Evolutionary conservation across 2,797 vertebrate genomes (phyloP), one percentile per base, ranked within the genome.

Genomic region (Rhinoraja longicauda): DNA sequence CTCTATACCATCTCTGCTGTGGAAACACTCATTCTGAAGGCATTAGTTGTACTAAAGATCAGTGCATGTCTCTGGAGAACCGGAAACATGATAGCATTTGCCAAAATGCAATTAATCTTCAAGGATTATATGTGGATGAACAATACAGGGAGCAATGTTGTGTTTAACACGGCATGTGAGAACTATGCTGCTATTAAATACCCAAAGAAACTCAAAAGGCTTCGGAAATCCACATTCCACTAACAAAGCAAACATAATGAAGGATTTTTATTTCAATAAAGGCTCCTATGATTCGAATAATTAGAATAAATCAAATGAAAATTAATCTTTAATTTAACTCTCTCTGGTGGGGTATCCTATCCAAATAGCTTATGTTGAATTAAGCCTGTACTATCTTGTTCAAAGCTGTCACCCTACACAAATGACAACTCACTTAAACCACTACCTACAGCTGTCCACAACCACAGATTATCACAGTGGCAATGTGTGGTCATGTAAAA

Each of bases 91-190:
- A 75, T 92, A 29, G 90, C 53, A 75, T 92, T 92, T 75, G 90
- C 53, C 53, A 75, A 92, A 73, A 92, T 57, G 36, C 53, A 72
- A 92, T 92, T 73, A 72, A 92, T 92, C 90, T 92, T 73, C 90
- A 26, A 45, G 90, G 90, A 45, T 91, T 91, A 72, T 45, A 7
- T 73, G 12, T 21, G 32, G 19, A 91, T 73, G 36, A 73, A 73
- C 70, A 72, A 91, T 73, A 36, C 3, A 26, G 72, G 72, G 4
- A 73, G 90, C 75, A 75, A 92, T 75, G 29, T 73, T 26, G 39
- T 92, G 64, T 45, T 91, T 17, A 91, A 39, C 67, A 72, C 29
- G 67, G 26, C 70, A 73, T 17, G 29, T 24, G 75, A 73, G 53
- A 70, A n/a, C 39, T 53, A 70, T 26, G 53, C 29, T 8, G 72